Evolutionary conservation across 2,888 invertebrate species (phyloP).

Genomic region (Caenorhabditis zanzibari): DNA sequence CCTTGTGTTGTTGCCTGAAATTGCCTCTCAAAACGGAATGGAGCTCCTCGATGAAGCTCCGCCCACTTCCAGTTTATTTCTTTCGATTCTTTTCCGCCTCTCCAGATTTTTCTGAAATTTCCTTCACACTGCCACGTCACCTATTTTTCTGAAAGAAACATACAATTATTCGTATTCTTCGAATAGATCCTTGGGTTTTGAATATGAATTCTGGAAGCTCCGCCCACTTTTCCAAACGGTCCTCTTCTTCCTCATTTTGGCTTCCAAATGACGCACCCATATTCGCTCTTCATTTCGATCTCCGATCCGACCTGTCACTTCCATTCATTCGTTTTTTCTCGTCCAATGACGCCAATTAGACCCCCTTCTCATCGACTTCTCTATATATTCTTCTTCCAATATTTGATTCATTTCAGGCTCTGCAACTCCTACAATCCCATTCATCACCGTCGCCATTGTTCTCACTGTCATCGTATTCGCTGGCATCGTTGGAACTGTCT

Average conservation of each 20-base stretch:
- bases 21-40: background rate
- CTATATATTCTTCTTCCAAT: background rate
- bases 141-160: conserved; percentile 24
- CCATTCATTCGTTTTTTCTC: conserved; percentile 16
- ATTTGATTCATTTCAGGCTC: conserved; percentile 55
- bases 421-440: conserved; percentile 57
- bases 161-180: conserved; percentile 36
- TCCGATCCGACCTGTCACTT: conserved; percentile 52
- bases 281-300: conserved; percentile 22
- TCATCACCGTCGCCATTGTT: conserved; percentile 65
- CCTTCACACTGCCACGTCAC: conserved; percentile 16
- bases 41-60: background rate
- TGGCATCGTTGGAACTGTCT: conserved; percentile 65
- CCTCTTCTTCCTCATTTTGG: background rate
- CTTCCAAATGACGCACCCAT: conserved; percentile 33
- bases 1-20: background rate
- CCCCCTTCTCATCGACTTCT: conserved; percentile 14
- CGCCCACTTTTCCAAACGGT: conserved; percentile 4
- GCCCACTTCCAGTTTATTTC: background rate
- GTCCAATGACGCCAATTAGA: conserved; percentile 46
- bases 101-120: background rate
- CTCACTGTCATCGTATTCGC: conserved; percentile 66
- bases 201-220: background rate
- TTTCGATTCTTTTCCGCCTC: conserved; percentile 13
- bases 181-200: background rate